These are phyloP conservation scores for Gila robusta DNA, from an alignment of 2,797 vertebrate genomes.

Conservation along the genomic window DNA sequence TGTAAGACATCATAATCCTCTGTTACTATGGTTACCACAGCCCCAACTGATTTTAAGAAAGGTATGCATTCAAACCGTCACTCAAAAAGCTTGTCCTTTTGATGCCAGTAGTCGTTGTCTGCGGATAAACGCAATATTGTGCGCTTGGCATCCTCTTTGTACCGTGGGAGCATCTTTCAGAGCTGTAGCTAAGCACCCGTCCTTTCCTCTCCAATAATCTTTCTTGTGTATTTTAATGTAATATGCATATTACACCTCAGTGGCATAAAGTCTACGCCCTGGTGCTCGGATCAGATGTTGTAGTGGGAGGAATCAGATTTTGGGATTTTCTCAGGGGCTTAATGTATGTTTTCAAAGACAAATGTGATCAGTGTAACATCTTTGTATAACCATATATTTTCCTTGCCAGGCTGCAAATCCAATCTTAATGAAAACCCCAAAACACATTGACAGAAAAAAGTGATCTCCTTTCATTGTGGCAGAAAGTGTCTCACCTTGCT, in stretches of 20 bases:
- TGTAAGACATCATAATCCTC: constrained; percentile 77
- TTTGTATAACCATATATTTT: constrained; percentile 39
- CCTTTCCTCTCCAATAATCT: constrained; percentile 50
- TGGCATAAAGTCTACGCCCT: constrained; percentile 15
- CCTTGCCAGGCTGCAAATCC: constrained; percentile 58
- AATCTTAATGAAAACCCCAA: constrained; percentile 65
- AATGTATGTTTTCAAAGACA: constrained; percentile 50
- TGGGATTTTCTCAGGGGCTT: constrained; percentile 44
- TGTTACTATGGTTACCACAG: constrained; percentile 76
- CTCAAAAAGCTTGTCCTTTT: constrained; percentile 57
- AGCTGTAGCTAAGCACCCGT: constrained; percentile 30
- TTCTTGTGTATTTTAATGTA: constrained; percentile 50
- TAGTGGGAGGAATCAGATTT: constrained; percentile 41
- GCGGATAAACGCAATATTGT: constrained; percentile 61
- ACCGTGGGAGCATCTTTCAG: constrained; percentile 37
- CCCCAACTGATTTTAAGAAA: constrained; percentile 69
- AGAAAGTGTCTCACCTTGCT: constrained; percentile 35
- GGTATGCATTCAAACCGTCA: constrained; percentile 67
- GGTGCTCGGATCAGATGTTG: constrained; percentile 43
- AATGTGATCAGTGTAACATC: constrained; percentile 43
- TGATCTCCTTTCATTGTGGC: constrained; percentile 46
- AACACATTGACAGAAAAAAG: constrained; percentile 47
- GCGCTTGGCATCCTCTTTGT: constrained; percentile 51
- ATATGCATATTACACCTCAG: constrained; percentile 35
- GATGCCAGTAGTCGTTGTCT: constrained; percentile 57